Evolutionary conservation across 2,113 vertebrate genomes (phyloP), one percentile per base, ranked within the genome.

Genomic region (Alligator sinensis): DNA sequence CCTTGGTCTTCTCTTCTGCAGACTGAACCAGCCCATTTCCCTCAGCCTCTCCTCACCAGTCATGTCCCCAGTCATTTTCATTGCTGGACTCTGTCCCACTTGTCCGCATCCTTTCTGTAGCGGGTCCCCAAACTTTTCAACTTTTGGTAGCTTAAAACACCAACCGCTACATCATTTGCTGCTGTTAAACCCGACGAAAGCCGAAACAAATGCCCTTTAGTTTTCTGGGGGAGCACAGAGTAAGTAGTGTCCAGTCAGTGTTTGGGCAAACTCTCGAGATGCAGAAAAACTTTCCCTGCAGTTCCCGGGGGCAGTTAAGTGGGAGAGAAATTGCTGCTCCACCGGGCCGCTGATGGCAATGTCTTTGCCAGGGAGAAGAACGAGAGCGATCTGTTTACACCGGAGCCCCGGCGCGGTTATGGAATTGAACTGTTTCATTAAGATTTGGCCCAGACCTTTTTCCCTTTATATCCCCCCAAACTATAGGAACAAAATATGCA

Each of bases 71-170:
- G 7, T 3, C 47, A 47, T 47, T 47, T 47, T 47, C 47, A 47
- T 47, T 47, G 47, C 47, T 47, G 47, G 47, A 47, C 47, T 47
- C 47, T 9, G 47, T 47, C 47, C 9, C 47, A 47, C 47, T 47
- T 47, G 47, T 47, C 47, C 47, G 9, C 47, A 9, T 47, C 47
- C 47, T 47, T 47, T 47, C 47, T 47, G 47, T 47, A 47, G 47
- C 47, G 47, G 47, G 47, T 47, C 47, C 47, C 47, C 47, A 47
- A 47, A 47, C 47, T 47, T 47, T 9, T 47, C 47, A 47, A 47
- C 0, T 0, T 6, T 13, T 86, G 14, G 61, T 0, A 25, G 76
- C 1, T 15, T 55, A 1, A 0, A 72, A 81, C 0, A 0, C n/a
- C 28, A 22, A 57, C 3, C 3, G 82, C 24, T 47, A 9, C 47